Base-by-base conservation (phyloP, 2,113 vertebrate genomes). In the Orientallactaga bullata region DNA sequence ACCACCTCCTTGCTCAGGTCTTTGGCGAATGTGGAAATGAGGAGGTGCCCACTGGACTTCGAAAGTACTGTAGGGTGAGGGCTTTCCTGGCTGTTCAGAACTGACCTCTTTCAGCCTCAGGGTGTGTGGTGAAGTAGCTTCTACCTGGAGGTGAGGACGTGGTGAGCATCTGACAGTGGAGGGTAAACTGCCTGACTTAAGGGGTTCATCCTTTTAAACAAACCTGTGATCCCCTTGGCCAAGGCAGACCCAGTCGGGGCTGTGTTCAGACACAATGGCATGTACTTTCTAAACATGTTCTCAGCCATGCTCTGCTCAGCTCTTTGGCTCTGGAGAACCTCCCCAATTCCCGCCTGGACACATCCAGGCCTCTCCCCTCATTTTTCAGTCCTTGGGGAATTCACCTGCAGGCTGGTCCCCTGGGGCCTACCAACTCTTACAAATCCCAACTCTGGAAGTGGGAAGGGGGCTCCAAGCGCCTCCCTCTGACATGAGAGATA, bases 11-110 rank as follows among this genome's bases (percentile, higher is more conserved):
- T 88, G 94, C 97, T 95, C 97, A 98, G 97, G 97, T 97, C 94
- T 93, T 98, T 93, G 95, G 98, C 98, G 98, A 98, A 98, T 97
- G 98, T 98, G 98, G 98, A 98, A 98, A 98, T 98, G 96, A 98
- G 98, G 98, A 98, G 97, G 98, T 35, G 93, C 97, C 88, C 96
- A 89, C 96, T 97, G 95, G 97, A 97, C 98, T 98, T 98, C 97
- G 80, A 96, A 98, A 98, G 98, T 98, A 2, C 39, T 97, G 97
- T 96, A 95, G 94, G 97, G 97, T 97, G 94, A 97, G 97, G 97
- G 97, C 93, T 98, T 98, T 98, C 97, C 97, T 95, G 97, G 88
- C 97, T 83, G 11, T 97, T 78, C 85, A 98, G 98, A 98, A 97
- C 91, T 92, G 97, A 98, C 97, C 97, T 96, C 97, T 95, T 96